Evolutionary conservation across 2,888 invertebrate genomes (phyloP), one percentile per base, ranked within the genome.

Genomic region (Megamerina dolium): DNA sequence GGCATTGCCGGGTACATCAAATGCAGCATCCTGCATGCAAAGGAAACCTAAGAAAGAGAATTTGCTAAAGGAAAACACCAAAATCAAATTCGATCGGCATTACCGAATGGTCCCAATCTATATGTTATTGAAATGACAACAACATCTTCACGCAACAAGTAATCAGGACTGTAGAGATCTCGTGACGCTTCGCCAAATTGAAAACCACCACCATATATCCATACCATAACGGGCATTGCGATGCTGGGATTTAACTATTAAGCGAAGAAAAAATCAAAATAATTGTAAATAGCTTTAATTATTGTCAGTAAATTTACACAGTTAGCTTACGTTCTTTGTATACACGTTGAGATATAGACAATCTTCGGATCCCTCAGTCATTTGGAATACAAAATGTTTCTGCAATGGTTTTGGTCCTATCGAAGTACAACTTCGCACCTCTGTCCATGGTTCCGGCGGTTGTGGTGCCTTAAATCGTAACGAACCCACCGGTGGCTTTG

Each of bases 121-220:
- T 76, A 76, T 45, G 74, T 75, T 9, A 76, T 64, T 1, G 72
- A 68, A 14, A 77, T 72, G 3, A 77, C 54, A 10, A 76, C 66
- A 2, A 77, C 64, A 55, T 75, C 73, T 56, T 74, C 71, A 23
- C 67, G 63, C 40, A 76, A 48, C 29, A 76, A 58, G 53, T 72
- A 73, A 40, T 75, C 74, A 1, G 76, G 75, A 39, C 75, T 74
- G 45, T 70, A 71, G 19, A 65, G 58, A 40, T 65, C 66, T 5
- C 66, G 60, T 42, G 72, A 64, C 36, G 73, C 72, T 23, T 73
- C 73, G 9, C 75, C 75, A 41, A 64, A 64, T 43, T 69, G 69
- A 50, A 75, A 76, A 23, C 72, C 75, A 0, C 76, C 76, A n/a
- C 76, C 76, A 54, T 74, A 74, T 43, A 77, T 74, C 68, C 73